phyloP scores from a whole-genome alignment of 2,797 vertebrate species.

The Bufotes viridis region DNA sequence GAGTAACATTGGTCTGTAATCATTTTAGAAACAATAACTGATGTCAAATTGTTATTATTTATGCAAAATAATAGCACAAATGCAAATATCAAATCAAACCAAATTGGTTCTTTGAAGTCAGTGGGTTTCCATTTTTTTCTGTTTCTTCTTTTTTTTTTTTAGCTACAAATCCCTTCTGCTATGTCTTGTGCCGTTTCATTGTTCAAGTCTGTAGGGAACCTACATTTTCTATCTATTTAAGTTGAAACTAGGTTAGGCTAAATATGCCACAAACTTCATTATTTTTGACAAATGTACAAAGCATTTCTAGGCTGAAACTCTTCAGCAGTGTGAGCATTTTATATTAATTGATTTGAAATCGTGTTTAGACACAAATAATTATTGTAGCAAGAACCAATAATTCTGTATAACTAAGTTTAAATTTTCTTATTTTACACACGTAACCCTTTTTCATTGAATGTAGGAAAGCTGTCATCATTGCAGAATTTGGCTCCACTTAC shows the following conservation, averaged over 20 bases:
- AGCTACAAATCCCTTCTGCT: constrained; percentile 21
- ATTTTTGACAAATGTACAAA: constrained; percentile 35
- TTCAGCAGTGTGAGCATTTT: constrained; percentile 19
- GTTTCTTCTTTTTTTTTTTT: not conserved
- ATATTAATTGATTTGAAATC: constrained; percentile 1
- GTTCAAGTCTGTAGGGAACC: constrained; percentile 46
- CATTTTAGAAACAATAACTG: no score
- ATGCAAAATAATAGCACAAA: no score
- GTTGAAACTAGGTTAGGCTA: constrained; percentile 44
- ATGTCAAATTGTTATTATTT: no score
- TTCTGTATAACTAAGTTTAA: not conserved
- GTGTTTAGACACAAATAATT: not conserved
- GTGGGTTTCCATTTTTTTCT: not conserved
- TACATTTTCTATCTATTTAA: constrained; percentile 43
- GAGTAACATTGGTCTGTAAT: no score
- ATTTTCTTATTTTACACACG: not conserved
- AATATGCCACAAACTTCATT: constrained; percentile 48
- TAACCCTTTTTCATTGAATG: not conserved
- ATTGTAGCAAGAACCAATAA: not conserved
- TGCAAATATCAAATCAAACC: not conserved
- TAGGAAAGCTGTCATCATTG: not conserved
- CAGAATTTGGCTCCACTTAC: not conserved
- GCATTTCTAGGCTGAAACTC: constrained; percentile 36
- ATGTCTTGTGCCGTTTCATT: constrained; percentile 22
- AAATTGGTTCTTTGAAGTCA: constrained; percentile 18